Evolutionary conservation across 1,140 invertebrate species (phyloP).

Genomic region (Eufriesea mexicana): DNA sequence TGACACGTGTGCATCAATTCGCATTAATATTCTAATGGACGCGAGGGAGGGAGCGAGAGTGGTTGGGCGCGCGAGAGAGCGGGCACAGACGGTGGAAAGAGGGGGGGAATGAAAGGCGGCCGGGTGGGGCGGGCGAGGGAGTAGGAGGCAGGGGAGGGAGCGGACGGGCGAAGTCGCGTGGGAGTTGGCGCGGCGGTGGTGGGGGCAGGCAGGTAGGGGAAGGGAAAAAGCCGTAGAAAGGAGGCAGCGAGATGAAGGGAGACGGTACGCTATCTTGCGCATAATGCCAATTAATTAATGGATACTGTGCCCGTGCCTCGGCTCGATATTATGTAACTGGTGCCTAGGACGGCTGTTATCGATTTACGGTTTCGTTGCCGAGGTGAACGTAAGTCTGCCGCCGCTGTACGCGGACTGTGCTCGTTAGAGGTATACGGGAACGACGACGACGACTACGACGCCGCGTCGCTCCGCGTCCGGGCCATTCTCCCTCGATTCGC

Average conservation of each 20-base stretch:
- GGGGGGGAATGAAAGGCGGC: constrained; percentile 5
- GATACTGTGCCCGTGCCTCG: constrained; percentile 55
- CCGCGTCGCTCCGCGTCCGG: too few species aligned
- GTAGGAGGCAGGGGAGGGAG: constrained; percentile 14
- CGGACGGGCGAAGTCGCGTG: constrained; percentile 14
- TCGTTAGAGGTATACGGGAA: constrained; percentile 15
- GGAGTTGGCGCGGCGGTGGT: not conserved
- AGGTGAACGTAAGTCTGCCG: constrained; percentile 50
- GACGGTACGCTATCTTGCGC: constrained; percentile 52
- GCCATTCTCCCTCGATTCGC: not conserved
- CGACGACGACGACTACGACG: too few species aligned
- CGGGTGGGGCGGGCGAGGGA: not conserved
- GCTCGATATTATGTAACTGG: constrained; percentile 61
- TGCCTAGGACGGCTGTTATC: constrained; percentile 57
- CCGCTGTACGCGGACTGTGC: not conserved
- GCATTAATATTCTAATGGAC: constrained; percentile 82
- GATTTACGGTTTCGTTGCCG: constrained; percentile 54
- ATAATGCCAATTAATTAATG: constrained; percentile 70
- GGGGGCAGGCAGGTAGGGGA: constrained; percentile 8
- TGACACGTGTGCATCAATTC: constrained; percentile 82
- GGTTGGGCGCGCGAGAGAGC: constrained; percentile 19
- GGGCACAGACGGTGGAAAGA: constrained; percentile 33
- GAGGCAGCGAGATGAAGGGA: constrained; percentile 59
- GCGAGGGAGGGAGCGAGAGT: constrained; percentile 47
- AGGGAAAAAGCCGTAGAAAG: constrained; percentile 56